Evolutionary conservation across 2,888 invertebrate genomes (phyloP).

Genomic region (Amitus sp.): DNA sequence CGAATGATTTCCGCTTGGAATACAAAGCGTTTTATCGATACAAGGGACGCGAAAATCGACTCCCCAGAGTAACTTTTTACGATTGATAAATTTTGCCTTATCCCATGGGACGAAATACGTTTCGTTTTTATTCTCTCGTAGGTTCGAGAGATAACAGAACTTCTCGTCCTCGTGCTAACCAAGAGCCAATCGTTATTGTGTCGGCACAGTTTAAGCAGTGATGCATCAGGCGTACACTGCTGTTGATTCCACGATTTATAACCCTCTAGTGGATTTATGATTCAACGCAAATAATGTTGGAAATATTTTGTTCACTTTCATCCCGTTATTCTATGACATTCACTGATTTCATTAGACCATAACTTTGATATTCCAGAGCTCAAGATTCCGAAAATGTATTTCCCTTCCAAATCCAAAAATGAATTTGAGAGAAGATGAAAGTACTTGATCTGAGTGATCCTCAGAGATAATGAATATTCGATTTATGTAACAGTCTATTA

Average conservation of each 20-base stretch:
- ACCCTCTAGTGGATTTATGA: not conserved
- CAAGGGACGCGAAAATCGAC: not conserved
- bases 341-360: too few species aligned
- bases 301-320: too few species aligned
- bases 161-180: not conserved
- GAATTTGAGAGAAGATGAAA: too few species aligned
- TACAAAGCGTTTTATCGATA: not conserved
- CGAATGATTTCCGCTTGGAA: not conserved
- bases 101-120: not conserved
- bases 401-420: too few species aligned
- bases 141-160: not conserved
- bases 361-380: too few species aligned
- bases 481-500: too few species aligned
- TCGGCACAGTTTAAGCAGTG: not conserved
- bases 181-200: not conserved
- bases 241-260: not conserved
- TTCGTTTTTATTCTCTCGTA: not conserved
- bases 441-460: too few species aligned
- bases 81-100: conserved; percentile 1
- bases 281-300: too few species aligned
- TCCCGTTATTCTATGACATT: too few species aligned
- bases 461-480: too few species aligned
- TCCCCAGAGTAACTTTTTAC: conserved; percentile 1
- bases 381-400: too few species aligned
- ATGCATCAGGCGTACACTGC: conserved; percentile 1